Percentiles rank a stretch among this genome's conserved stretches.
Conservation (phyloP, 2,888 invertebrate genomes). For the Drosophila nr. fundita region DNA sequence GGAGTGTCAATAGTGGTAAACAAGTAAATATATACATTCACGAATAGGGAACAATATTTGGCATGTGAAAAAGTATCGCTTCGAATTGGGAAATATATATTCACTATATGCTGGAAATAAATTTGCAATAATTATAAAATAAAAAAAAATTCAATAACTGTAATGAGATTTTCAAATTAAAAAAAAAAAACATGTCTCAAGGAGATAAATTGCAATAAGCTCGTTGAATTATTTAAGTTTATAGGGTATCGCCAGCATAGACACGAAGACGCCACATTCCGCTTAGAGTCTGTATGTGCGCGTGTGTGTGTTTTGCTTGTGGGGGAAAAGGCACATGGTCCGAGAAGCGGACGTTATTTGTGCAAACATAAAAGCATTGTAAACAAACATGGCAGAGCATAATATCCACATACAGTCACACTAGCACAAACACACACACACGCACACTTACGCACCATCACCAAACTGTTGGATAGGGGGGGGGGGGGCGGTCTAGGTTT, state of each 20-base stretch:
- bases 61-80: not conserved
- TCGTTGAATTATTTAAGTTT: not conserved
- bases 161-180: too few species aligned
- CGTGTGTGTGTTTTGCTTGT: not conserved
- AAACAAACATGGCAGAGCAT: constrained; percentile 76
- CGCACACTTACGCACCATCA: constrained; percentile 11
- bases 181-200: not conserved
- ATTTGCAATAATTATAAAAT: not conserved
- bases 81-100: not conserved
- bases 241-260: constrained; percentile 47
- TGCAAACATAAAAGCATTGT: constrained; percentile 81
- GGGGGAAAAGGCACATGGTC: constrained; percentile 40
- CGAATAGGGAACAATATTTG: not conserved
- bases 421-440: constrained; percentile 21
- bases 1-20: not conserved
- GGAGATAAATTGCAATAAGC: not conserved
- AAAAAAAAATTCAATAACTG: not conserved
- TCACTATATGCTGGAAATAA: not conserved
- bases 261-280: constrained; percentile 54
- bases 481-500: not conserved
- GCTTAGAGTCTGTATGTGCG: not conserved
- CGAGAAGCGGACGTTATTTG: constrained; percentile 70
- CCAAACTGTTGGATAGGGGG: not conserved
- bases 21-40: not conserved
- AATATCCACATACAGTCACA: constrained; percentile 32